Evolutionary conservation across 2,113 vertebrate species (phyloP).

Genomic region (Mus spicilegus): DNA sequence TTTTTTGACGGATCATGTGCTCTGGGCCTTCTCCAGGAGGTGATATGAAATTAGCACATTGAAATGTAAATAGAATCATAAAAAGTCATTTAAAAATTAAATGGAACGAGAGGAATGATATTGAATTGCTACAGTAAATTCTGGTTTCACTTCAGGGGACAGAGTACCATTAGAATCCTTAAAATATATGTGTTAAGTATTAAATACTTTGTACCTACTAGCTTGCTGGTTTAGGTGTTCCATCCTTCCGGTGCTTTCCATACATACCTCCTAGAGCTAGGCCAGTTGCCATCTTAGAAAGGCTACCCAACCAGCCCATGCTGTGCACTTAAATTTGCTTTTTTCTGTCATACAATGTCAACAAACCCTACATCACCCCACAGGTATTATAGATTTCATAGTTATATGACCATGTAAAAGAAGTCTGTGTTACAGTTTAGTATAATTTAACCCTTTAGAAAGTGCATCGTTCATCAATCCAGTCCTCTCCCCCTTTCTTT

Average conservation of each 20-base stretch:
- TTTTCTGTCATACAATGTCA: constrained; percentile 49
- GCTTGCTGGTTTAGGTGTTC: not conserved
- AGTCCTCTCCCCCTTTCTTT: constrained; percentile 29
- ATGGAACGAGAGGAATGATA: not conserved
- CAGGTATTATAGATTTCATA: constrained; percentile 15
- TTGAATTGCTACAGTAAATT: constrained; percentile 46
- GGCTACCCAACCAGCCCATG: not conserved
- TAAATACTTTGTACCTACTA: not conserved
- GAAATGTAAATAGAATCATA: constrained; percentile 24
- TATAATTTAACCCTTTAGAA: constrained; percentile 4
- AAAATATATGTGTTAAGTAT: constrained; percentile 27
- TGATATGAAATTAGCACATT: constrained; percentile 52
- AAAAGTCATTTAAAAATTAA: constrained; percentile 53
- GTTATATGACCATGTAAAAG: constrained; percentile 42
- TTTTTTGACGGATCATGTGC: not conserved
- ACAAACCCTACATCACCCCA: constrained; percentile 31
- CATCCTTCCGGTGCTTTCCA: not conserved
- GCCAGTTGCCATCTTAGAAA: not conserved
- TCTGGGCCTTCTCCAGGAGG: constrained; percentile 41
- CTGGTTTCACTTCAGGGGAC: constrained; percentile 12
- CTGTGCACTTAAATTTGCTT: constrained; percentile 47
- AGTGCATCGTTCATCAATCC: not conserved
- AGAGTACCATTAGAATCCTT: constrained; percentile 40
- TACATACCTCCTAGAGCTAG: not conserved
- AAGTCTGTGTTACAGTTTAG: constrained; percentile 4